phyloP scores from a whole-genome alignment of 2,888 invertebrate genomes.

The Oligia latruncula region DNA sequence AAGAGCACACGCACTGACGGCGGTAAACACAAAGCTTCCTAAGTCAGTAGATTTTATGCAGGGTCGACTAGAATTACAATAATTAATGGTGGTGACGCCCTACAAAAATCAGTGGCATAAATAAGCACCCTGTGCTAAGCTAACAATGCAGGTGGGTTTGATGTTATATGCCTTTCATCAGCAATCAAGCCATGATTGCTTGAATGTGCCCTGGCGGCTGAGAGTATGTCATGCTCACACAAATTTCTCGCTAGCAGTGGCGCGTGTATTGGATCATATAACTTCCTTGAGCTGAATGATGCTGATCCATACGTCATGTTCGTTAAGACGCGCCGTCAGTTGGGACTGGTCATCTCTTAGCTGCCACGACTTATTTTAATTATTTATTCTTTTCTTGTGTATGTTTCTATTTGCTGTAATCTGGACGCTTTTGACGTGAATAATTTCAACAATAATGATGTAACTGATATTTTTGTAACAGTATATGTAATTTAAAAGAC shows the following conservation, averaged over 20 bases:
- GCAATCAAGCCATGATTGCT: not conserved
- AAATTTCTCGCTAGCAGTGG: not conserved
- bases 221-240: not conserved
- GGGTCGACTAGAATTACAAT: conserved; percentile 19
- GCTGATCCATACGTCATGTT: too few relatives aligned
- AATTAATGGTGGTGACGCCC: conserved; percentile 4
- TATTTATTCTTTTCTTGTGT: too few relatives aligned
- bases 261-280: not conserved
- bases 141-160: not conserved
- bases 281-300: not conserved
- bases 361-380: not conserved
- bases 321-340: not conserved
- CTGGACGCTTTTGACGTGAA: not conserved
- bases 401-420: too few relatives aligned
- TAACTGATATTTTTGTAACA: too few relatives aligned
- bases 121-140: not conserved
- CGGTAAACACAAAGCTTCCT: conserved; percentile 11
- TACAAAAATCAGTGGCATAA: conserved; percentile 17
- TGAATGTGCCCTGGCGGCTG: not conserved
- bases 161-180: not conserved
- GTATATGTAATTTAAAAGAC: too few relatives aligned
- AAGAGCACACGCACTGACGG: conserved; percentile 6
- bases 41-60: conserved; percentile 15
- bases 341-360: not conserved
- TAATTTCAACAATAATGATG: not conserved